These are phyloP conservation scores for Puma concolor DNA, from an alignment of 2,113 vertebrate species.

Conservation along the genomic window DNA sequence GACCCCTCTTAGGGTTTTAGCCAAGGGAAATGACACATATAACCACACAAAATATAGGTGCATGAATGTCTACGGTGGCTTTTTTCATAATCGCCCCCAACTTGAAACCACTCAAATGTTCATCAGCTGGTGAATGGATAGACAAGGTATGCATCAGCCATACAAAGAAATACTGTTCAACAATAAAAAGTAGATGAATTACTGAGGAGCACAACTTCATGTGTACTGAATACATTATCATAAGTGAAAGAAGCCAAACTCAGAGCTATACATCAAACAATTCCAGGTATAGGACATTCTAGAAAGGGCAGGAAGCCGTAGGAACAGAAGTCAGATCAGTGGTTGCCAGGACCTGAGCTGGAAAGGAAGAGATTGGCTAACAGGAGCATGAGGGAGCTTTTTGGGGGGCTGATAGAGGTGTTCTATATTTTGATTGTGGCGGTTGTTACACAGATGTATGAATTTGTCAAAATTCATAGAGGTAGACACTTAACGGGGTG, in stretches of 20 bases:
- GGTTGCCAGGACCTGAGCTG: not conserved
- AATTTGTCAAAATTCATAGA: not conserved
- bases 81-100: not conserved
- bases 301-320: not conserved
- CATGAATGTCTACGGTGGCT: not conserved
- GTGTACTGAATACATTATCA: not conserved
- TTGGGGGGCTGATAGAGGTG: not conserved
- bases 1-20: not conserved
- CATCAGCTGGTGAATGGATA: not conserved
- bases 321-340: not conserved
- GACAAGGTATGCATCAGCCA: not conserved
- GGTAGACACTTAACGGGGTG: not conserved
- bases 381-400: fast-evolving
- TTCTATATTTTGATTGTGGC: not conserved
- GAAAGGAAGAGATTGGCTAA: not conserved
- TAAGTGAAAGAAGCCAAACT: not conserved
- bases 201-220: not conserved
- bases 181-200: not conserved
- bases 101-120: not conserved
- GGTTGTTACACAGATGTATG: not conserved
- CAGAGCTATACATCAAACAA: fast-evolving
- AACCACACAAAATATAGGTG: not conserved
- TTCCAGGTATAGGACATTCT: not conserved
- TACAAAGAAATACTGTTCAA: not conserved
- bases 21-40: not conserved